These are phyloP conservation scores for Delphinus delphis DNA, from an alignment of 2,113 vertebrate genomes.

Conservation along the genomic window DNA sequence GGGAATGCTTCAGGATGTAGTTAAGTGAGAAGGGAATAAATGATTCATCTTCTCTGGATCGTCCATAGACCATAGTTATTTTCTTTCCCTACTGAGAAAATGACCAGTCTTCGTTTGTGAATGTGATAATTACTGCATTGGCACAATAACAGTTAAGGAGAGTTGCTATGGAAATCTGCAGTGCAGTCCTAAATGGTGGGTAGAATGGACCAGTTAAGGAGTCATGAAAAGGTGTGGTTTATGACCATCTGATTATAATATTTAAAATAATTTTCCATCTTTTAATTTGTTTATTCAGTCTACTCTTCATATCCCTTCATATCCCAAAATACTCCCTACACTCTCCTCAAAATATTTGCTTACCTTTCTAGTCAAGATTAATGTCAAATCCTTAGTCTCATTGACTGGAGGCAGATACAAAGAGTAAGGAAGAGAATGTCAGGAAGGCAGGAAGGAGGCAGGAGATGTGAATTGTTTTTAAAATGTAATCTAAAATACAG, in stretches of 20 bases:
- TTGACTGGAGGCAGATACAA: neutral
- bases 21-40: neutral
- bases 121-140: conserved; percentile 14
- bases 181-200: neutral
- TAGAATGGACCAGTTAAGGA: neutral
- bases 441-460: neutral
- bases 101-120: neutral
- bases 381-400: neutral
- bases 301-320: neutral
- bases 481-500: neutral
- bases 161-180: conserved; percentile 33
- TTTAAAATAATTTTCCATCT: neutral
- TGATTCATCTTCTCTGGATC: neutral
- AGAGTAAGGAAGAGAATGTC: neutral
- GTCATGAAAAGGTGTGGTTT: neutral
- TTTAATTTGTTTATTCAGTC: neutral
- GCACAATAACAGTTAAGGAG: neutral
- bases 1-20: neutral
- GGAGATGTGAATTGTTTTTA: neutral
- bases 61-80: neutral
- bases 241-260: neutral
- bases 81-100: conserved; percentile 62
- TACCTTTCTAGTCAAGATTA: neutral
- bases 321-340: neutral
- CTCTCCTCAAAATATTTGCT: conserved; percentile 22